A percentile compares a stretch with the other conserved stretches of the same genome.
phyloP scores from a whole-genome alignment of 2,888 invertebrate genomes.

The Leptothorax acervorum region DNA sequence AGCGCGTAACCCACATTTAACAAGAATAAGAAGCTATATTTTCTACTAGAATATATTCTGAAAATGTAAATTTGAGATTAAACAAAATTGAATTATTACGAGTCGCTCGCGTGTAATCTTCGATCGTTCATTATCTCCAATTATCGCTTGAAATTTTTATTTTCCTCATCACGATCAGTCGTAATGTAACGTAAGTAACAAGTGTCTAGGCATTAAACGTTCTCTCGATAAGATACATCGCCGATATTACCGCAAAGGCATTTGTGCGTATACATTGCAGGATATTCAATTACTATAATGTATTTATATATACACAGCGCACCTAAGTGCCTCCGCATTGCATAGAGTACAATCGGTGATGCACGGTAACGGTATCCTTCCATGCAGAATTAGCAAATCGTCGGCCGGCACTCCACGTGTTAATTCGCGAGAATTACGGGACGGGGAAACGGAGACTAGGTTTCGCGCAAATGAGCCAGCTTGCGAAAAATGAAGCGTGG shows the following conservation, averaged over 20 bases:
- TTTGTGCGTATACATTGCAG: neutral
- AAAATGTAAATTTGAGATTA: neutral
- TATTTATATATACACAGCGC: neutral
- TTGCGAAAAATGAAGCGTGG: conserved; percentile 31
- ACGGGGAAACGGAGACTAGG: conserved; percentile 33
- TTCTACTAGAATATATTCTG: neutral
- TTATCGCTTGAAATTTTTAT: neutral
- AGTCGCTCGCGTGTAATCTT: neutral
- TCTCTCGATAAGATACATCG: neutral
- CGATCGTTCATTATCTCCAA: neutral
- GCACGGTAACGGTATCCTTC: neutral
- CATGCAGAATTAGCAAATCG: conserved; percentile 6
- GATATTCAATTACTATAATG: neutral
- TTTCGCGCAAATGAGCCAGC: conserved; percentile 17
- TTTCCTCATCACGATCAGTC: neutral
- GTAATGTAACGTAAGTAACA: neutral
- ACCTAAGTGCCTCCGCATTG: neutral
- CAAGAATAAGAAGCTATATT: too few relatives aligned
- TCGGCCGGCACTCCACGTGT: conserved; percentile 32
- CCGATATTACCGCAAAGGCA: conserved; percentile 11
- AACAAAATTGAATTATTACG: conserved; percentile 18
- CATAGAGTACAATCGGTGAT: neutral
- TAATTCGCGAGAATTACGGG: conserved; percentile 17
- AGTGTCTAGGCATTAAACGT: neutral
- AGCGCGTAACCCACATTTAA: neutral